A percentile compares a stretch with the other conserved stretches of the same genome.
Conservation (phyloP, 2,797 vertebrate genomes). For the Chaetodon trifasciatus region DNA sequence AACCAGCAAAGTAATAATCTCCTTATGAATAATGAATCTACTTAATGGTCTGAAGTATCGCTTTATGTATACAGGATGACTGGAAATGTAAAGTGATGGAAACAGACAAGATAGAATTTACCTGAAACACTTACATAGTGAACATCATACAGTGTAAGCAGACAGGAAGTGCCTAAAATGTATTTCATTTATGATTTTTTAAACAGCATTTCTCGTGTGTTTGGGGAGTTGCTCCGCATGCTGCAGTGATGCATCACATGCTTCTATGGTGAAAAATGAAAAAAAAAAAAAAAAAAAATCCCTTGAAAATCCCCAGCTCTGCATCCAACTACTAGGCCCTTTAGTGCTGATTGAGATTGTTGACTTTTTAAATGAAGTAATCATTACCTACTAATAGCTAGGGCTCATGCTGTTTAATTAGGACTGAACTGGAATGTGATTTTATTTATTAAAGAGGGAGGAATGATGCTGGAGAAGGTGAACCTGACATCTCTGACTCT, state of each 20-base stretch:
- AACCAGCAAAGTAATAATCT: conserved; percentile 83
- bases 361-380: conserved; percentile 58
- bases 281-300: conserved; percentile 5
- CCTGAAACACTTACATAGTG: conserved; percentile 51
- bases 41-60: conserved; percentile 80
- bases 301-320: background rate
- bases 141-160: background rate
- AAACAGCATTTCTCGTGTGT: conserved; percentile 11
- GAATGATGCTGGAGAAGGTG: conserved; percentile 57
- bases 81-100: conserved; percentile 73
- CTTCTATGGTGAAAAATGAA: conserved; percentile 20
- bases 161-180: background rate
- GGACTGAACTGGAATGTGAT: conserved; percentile 44
- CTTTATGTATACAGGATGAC: conserved; percentile 64
- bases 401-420: conserved; percentile 69
- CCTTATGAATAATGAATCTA: conserved; percentile 84
- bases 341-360: conserved; percentile 47
- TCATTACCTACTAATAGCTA: conserved; percentile 65
- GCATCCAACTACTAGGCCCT: conserved; percentile 8
- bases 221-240: conserved; percentile 16
- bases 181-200: conserved; percentile 9
- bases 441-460: conserved; percentile 58
- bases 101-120: conserved; percentile 57
- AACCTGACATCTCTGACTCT: conserved; percentile 63
- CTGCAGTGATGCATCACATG: conserved; percentile 23